Percentiles rank a stretch among this genome's conserved stretches.
phyloP scores from a whole-genome alignment of 2,113 vertebrate species.

The Labeo catla region DNA sequence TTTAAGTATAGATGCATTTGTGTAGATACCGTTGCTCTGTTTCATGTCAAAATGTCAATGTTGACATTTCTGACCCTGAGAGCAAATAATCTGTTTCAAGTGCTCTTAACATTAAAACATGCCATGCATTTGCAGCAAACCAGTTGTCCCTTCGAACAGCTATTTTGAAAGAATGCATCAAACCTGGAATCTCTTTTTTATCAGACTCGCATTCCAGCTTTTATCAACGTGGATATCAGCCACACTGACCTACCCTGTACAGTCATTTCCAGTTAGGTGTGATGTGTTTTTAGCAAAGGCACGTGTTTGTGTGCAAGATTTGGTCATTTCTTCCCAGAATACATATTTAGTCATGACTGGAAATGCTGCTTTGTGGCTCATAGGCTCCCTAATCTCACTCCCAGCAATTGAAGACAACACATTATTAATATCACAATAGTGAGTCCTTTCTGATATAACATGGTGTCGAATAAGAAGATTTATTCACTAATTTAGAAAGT shows the following conservation, averaged over 20 bases:
- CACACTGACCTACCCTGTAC: conserved; percentile 58
- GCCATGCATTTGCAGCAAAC: conserved; percentile 19
- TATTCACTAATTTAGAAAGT: neutral
- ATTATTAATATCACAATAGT: neutral
- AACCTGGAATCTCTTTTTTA: conserved; percentile 65
- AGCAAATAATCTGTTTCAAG: conserved; percentile 25
- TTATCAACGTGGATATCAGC: conserved; percentile 68
- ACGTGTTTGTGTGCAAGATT: conserved; percentile 36
- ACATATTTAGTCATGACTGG: neutral
- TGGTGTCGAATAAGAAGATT: neutral
- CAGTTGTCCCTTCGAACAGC: conserved; percentile 59
- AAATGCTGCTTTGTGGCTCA: neutral
- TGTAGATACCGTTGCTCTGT: neutral
- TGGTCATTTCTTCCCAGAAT: conserved; percentile 6
- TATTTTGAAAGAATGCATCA: conserved; percentile 61
- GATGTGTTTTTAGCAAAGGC: conserved; percentile 32
- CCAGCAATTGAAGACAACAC: neutral
- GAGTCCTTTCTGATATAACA: neutral
- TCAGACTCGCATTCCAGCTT: conserved; percentile 72
- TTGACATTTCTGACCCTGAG: neutral
- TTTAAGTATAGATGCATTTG: neutral
- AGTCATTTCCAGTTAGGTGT: conserved; percentile 55
- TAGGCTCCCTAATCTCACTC: neutral
- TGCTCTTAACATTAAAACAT: conserved; percentile 53
- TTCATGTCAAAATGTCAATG: neutral